Percentiles rank a stretch among this genome's conserved stretches.
Evolutionary conservation across 2,113 vertebrate species (phyloP).

Genomic region (Catagonus wagneri): DNA sequence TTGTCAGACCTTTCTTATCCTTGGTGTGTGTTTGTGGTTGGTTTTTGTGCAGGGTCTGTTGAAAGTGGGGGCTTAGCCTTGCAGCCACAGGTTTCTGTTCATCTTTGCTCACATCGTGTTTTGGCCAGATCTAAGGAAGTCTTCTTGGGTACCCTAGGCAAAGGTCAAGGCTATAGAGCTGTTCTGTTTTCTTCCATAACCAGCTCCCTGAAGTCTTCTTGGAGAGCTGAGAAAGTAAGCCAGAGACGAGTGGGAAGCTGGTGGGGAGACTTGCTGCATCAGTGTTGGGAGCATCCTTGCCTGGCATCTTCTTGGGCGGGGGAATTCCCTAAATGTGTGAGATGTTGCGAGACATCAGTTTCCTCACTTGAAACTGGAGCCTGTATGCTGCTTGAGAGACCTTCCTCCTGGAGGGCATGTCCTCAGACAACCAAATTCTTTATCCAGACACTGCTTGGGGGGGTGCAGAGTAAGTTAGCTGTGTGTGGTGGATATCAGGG

Average conservation of each 20-base stretch:
- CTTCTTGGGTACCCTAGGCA: neutral
- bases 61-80: neutral
- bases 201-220: too few species aligned
- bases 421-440: neutral
- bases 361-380: neutral
- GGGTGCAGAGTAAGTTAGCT: neutral
- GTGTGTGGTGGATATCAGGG: neutral
- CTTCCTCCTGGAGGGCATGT: neutral
- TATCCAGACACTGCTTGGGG: too few species aligned
- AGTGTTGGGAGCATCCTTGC: neutral
- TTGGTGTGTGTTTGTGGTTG: neutral
- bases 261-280: neutral
- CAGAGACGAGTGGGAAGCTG: neutral
- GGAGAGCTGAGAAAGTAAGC: neutral
- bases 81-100: neutral
- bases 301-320: neutral
- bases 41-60: neutral
- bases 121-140: neutral
- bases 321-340: neutral
- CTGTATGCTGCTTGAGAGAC: neutral
- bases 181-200: neutral
- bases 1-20: neutral
- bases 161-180: neutral
- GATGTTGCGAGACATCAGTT: fast-evolving
- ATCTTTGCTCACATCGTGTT: neutral